phyloP scores from a whole-genome alignment of 2,888 invertebrate genomes.

The Eucera pruinosa region DNA sequence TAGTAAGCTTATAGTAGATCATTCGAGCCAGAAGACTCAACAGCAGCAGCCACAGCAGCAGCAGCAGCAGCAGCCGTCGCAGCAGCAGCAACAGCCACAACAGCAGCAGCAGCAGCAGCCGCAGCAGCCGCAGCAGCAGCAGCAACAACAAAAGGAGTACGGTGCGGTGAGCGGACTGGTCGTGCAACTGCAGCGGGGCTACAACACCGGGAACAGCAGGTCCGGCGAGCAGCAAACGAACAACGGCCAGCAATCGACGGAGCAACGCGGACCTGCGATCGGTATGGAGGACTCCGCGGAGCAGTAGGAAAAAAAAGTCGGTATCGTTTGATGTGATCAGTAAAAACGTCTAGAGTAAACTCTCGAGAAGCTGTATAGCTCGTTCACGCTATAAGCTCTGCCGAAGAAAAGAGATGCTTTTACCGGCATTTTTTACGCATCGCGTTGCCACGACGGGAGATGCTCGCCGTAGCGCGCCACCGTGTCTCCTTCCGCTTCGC shows the following conservation, averaged over 20 bases:
- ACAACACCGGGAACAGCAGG: conserved; percentile 73
- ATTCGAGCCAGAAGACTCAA: conserved; percentile 84
- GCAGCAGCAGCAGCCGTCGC: conserved; percentile 57
- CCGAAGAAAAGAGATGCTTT: no score
- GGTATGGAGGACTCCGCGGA: conserved; percentile 83
- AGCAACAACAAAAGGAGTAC: conserved; percentile 85
- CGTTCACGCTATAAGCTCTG: conserved; percentile 52
- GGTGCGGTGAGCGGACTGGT: conserved; percentile 79
- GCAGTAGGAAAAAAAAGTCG: conserved; percentile 79
- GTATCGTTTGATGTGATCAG: conserved; percentile 73
- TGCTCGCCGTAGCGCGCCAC: conserved; percentile 28
- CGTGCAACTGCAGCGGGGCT: conserved; percentile 82
- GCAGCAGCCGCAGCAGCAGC: conserved; percentile 68
- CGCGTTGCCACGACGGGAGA: conserved; percentile 37
- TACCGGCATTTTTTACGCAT: conserved; percentile 32
- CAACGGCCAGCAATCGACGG: conserved; percentile 70
- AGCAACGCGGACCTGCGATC: conserved; percentile 76
- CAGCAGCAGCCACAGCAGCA: conserved; percentile 73
- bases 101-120: conserved; percentile 67
- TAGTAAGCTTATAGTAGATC: conserved; percentile 85
- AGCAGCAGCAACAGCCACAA: conserved; percentile 82
- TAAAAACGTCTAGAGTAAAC: conserved; percentile 59
- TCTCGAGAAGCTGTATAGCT: conserved; percentile 44
- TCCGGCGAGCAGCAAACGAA: conserved; percentile 69
- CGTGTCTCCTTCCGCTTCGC: not conserved